Evolutionary conservation across 2,113 vertebrate genomes (phyloP), one percentile per base, ranked within the genome.

Genomic region (Jacana jacana): DNA sequence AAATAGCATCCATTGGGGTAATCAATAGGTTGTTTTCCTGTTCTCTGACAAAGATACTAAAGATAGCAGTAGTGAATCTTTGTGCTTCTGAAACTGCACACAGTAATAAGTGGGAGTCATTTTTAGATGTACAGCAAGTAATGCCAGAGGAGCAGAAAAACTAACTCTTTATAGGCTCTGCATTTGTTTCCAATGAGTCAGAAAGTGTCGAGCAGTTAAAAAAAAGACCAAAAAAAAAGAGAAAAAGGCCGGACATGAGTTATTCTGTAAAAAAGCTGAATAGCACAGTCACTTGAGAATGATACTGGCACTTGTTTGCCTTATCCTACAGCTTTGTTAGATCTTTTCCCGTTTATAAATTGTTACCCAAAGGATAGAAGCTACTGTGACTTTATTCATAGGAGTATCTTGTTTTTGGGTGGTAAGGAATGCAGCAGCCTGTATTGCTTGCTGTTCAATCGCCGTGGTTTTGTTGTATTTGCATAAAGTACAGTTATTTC

Each of bases 401-500:
- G 81, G 51, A 88, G 85, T 76, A 66, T 46, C 79, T 83, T 94
- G 90, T 3, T 61, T 90, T 94, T 35, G 27, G 92, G 86, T 46
- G 86, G 55, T 18, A 46, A 64, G 93, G 42, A 71, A 48, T 79
- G 89, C 86, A 82, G 94, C 83, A 93, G 91, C 48, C 73, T 55
- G 63, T 76, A 2, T 39, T 69, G 85, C 92, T 93, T 30, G 79
- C 92, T 84, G 83, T 76, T 96, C 88, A 68, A 0, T 81, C 90
- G 14, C 71, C 11, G 71, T 68, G 92, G 57, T 42, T 90, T 79
- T 48, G 68, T 52, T 91, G 88, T 35, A 83, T 95, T 96, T 96
- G 92, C 95, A 96, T 95, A 84, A 96, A 84, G 88, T 75, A 60
- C 72, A 91, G 96, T 88, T 95, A 91, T 96, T 96, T 96, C 95